Percentiles rank a stretch among this genome's conserved stretches.
Evolutionary conservation across 1,140 invertebrate species (phyloP).

Genomic region (Heliconius melpomene): DNA sequence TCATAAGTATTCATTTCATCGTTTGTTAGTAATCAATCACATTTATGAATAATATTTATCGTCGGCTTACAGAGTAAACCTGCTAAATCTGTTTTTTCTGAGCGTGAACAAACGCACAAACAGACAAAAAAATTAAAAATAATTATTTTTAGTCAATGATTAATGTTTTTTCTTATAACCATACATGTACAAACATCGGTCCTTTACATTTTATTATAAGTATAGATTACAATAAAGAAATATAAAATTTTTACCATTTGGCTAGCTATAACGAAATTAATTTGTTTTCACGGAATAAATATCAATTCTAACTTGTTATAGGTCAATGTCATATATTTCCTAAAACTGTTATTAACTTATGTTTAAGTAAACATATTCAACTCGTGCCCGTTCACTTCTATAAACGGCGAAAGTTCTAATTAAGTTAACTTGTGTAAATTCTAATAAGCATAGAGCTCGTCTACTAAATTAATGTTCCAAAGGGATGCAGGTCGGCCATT

Average conservation of each 20-base stretch:
- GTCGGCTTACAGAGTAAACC: no score
- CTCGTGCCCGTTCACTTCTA: neutral
- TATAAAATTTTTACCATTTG: no score
- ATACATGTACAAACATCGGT: no score
- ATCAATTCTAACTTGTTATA: neutral
- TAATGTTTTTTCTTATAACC: no score
- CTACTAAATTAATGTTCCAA: neutral
- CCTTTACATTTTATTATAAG: no score
- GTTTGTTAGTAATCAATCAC: slow-evolving; percentile 33
- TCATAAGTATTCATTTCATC: slow-evolving; percentile 48
- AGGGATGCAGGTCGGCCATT: neutral
- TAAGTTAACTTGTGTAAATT: neutral
- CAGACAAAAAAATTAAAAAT: no score
- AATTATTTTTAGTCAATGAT: no score
- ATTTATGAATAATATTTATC: slow-evolving; percentile 13
- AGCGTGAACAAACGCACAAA: no score
- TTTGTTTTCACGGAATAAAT: neutral
- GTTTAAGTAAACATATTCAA: neutral
- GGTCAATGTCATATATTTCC: neutral
- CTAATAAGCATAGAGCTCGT: neutral
- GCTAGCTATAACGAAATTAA: neutral
- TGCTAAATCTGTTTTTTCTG: no score
- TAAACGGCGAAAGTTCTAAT: neutral
- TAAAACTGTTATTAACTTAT: neutral
- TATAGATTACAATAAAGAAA: no score